phyloP scores from a whole-genome alignment of 1,140 invertebrate species.

The Pseudomyrmex cubaensis region DNA sequence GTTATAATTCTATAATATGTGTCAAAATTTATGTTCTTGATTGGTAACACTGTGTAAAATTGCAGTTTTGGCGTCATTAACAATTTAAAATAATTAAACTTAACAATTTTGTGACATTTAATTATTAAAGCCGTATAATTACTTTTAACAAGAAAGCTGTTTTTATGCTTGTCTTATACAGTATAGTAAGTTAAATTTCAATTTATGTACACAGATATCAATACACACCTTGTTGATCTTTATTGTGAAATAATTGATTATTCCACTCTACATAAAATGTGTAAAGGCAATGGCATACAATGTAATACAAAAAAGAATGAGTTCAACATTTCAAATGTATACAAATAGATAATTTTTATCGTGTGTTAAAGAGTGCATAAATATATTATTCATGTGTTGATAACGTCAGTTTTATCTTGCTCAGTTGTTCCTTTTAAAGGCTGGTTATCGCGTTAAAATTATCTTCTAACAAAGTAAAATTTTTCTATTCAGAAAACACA shows the following conservation, averaged over 20 bases:
- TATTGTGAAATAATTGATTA: no score
- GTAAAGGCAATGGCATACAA: no score
- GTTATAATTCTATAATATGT: constrained; percentile 42
- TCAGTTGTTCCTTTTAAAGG: neutral
- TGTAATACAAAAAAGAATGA: neutral
- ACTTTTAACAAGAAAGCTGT: no score
- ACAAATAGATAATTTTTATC: neutral
- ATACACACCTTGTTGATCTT: no score
- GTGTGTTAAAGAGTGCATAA: neutral
- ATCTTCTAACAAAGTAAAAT: constrained; percentile 7
- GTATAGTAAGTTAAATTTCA: no score
- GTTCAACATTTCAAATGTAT: neutral
- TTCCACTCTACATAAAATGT: no score
- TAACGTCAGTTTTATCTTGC: constrained; percentile 29
- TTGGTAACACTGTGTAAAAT: constrained; percentile 15
- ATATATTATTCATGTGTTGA: constrained; percentile 14
- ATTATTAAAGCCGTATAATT: neutral
- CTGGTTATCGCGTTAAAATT: constrained; percentile 1
- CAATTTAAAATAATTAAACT: constrained; percentile 14
- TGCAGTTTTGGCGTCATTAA: constrained; percentile 3
- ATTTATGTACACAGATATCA: no score
- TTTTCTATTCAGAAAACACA: neutral
- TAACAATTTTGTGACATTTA: constrained; percentile 13
- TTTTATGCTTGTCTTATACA: no score
- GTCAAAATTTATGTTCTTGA: constrained; percentile 47